Conservation (phyloP, 2,888 invertebrate genomes). For the Macroteleia sp. region DNA sequence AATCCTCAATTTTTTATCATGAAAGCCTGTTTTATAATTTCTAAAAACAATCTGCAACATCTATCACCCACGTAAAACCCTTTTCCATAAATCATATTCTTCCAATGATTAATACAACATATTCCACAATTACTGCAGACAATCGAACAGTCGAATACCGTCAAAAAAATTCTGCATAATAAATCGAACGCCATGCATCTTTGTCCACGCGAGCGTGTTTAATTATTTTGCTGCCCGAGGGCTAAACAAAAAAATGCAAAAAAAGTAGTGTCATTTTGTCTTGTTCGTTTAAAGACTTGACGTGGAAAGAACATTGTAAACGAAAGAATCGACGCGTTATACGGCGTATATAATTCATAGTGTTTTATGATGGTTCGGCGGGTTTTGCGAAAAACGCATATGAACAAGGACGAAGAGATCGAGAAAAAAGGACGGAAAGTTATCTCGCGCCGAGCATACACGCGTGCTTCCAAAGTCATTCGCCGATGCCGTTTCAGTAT, state of each 20-base stretch:
- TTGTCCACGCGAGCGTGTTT: conserved; percentile 28
- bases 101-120: conserved; percentile 35
- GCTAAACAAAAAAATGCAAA: neutral
- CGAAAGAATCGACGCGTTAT: conserved; percentile 8
- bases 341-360: conserved; percentile 39
- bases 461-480: conserved; percentile 44
- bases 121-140: conserved; percentile 37
- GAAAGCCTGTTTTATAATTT: conserved; percentile 12
- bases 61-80: conserved; percentile 19
- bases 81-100: conserved; percentile 37
- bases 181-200: conserved; percentile 36
- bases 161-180: conserved; percentile 20
- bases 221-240: conserved; percentile 48
- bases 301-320: conserved; percentile 11
- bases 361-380: conserved; percentile 46
- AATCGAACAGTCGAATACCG: conserved; percentile 11
- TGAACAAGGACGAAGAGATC: conserved; percentile 8
- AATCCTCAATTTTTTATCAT: too few relatives aligned
- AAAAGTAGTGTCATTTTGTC: conserved; percentile 32
- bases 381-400: conserved; percentile 28
- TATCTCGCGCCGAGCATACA: conserved; percentile 3
- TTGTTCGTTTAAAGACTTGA: conserved; percentile 1
- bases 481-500: conserved; percentile 20
- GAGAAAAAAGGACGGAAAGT: conserved; percentile 4
- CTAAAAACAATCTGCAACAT: conserved; percentile 29